Evolutionary conservation across 2,113 vertebrate genomes (phyloP).

Genomic region (Neodon shergylaensis): DNA sequence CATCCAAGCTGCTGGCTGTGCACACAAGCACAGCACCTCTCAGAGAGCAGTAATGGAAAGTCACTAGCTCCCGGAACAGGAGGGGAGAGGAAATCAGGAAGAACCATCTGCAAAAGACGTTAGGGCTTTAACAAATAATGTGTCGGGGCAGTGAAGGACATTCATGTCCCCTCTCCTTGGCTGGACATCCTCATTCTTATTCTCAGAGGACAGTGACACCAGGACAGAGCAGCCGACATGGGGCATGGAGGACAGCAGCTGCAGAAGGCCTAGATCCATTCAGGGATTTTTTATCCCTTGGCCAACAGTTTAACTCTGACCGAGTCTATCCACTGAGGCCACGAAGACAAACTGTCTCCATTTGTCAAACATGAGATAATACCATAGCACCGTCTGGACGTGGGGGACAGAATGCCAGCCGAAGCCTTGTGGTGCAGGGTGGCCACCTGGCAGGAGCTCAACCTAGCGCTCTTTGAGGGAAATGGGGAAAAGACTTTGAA

Average conservation of each 20-base stretch:
- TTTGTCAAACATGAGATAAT: slow-evolving; percentile 33
- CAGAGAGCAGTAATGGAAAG: slow-evolving; percentile 66
- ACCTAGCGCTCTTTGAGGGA: not conserved
- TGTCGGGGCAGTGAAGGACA: slow-evolving; percentile 35
- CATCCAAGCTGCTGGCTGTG: slow-evolving; percentile 47
- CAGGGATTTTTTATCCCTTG: not conserved
- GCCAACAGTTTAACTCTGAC: not conserved
- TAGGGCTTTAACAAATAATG: slow-evolving; percentile 43
- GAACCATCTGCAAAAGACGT: slow-evolving; percentile 41
- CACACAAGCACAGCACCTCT: slow-evolving; percentile 51
- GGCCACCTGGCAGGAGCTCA: slow-evolving; percentile 1
- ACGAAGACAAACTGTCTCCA: slow-evolving; percentile 17
- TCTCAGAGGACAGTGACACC: not conserved
- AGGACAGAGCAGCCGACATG: not conserved
- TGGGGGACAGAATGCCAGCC: not conserved
- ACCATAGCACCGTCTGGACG: not conserved
- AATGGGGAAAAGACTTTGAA: slow-evolving; percentile 10
- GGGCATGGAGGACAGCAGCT: too few species aligned
- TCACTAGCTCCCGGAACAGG: slow-evolving; percentile 30
- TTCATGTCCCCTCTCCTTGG: slow-evolving; percentile 17
- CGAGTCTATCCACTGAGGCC: not conserved
- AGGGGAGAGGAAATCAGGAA: slow-evolving; percentile 51
- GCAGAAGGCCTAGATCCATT: not conserved
- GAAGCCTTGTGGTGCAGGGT: not conserved
- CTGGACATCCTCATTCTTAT: not conserved